Evolutionary conservation across 2,113 vertebrate species (phyloP).

Genomic region (Bombycilla garrulus): DNA sequence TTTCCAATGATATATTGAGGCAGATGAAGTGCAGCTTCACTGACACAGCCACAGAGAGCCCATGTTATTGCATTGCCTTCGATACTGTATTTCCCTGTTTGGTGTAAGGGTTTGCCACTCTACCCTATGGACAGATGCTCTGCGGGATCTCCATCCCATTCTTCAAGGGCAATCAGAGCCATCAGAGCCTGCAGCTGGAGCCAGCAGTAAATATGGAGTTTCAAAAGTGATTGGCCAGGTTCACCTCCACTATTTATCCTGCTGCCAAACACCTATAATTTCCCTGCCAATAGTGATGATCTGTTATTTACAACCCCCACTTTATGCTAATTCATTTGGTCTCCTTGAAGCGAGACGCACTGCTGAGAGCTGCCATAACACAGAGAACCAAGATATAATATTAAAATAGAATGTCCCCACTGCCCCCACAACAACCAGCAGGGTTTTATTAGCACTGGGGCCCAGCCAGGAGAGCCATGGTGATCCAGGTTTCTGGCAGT

Average conservation of each 20-base stretch:
- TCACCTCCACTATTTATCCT: background rate
- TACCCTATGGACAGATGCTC: background rate
- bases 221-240: background rate
- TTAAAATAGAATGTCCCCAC: background rate
- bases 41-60: background rate
- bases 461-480: background rate
- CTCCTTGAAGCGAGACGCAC: background rate
- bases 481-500: background rate
- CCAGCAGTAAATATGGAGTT: slow-evolving; percentile 2
- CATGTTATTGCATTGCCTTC: fast-evolving
- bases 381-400: background rate
- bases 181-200: background rate
- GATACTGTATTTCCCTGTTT: background rate
- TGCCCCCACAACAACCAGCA: fast-evolving
- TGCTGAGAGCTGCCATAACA: background rate
- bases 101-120: background rate
- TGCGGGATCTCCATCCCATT: background rate
- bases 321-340: background rate
- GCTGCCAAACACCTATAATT: background rate
- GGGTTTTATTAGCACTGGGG: fast-evolving
- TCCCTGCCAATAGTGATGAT: background rate
- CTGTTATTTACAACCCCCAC: background rate
- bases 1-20: background rate
- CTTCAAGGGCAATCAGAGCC: background rate
- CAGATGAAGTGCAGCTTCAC: fast-evolving